Evolutionary conservation across 2,888 invertebrate genomes (phyloP).

Genomic region (Operophtera brumata): DNA sequence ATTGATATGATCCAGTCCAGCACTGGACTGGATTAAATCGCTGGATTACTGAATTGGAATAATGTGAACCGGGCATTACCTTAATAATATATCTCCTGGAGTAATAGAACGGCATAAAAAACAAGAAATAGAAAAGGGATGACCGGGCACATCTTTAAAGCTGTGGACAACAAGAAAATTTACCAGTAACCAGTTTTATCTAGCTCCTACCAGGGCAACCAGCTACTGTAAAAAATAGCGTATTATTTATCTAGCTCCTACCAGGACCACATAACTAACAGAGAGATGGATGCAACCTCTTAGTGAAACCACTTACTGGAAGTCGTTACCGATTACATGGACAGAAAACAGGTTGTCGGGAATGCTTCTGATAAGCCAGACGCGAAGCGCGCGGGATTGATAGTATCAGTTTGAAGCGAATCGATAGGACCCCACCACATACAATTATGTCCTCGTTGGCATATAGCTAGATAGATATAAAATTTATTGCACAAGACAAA

Average conservation of each 20-base stretch:
- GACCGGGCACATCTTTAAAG: background rate
- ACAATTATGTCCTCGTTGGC: background rate
- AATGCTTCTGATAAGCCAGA: conserved; percentile 11
- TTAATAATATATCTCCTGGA: background rate
- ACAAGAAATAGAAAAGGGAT: background rate
- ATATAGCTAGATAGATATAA: too few species aligned
- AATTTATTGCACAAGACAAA: too few species aligned
- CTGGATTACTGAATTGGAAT: too few species aligned
- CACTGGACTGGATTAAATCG: too few species aligned
- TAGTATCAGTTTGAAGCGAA: conserved; percentile 9
- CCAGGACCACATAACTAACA: conserved; percentile 9
- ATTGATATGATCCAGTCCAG: too few species aligned
- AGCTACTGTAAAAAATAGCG: background rate
- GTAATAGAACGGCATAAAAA: background rate
- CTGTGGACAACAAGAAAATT: background rate
- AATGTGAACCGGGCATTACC: too few species aligned
- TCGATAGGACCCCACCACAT: background rate
- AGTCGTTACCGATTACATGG: conserved; percentile 19
- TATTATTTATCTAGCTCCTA: background rate
- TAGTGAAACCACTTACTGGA: conserved; percentile 10
- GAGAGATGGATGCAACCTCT: conserved; percentile 13
- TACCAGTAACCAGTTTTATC: background rate
- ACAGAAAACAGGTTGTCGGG: conserved; percentile 13
- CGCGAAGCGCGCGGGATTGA: conserved; percentile 10
- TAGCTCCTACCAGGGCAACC: too few species aligned